A percentile compares a stretch with the other conserved stretches of the same genome.
Evolutionary conservation across 2,797 vertebrate species (phyloP).

Genomic region (Ceryle rudis): DNA sequence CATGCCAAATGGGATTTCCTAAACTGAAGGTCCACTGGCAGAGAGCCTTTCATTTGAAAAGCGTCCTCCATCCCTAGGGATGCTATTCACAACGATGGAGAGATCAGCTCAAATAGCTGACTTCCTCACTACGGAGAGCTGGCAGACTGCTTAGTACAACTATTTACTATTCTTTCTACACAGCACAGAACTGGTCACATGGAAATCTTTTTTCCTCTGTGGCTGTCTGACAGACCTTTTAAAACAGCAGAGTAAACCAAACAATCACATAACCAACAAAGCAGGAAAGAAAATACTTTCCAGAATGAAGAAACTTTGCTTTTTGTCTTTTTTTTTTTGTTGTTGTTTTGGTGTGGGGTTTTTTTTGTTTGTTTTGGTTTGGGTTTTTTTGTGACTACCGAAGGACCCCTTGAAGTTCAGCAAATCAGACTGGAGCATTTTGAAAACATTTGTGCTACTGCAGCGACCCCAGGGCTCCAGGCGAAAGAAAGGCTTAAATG

Average conservation of each 20-base stretch:
- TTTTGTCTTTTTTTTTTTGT: not conserved
- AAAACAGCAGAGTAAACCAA: constrained; percentile 13
- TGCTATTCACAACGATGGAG: not conserved
- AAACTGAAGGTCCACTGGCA: not conserved
- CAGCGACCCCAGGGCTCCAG: accelerated
- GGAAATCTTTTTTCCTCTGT: constrained; percentile 24
- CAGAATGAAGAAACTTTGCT: not conserved
- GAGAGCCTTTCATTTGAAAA: not conserved
- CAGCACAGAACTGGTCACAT: not conserved
- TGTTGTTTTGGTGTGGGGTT: no score
- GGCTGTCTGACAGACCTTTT: constrained; percentile 31
- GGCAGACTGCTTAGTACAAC: not conserved
- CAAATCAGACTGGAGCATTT: not conserved
- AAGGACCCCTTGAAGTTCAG: not conserved
- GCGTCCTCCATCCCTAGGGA: not conserved
- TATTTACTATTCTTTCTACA: constrained; percentile 17
- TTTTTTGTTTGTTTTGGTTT: not conserved
- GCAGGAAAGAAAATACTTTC: constrained; percentile 36
- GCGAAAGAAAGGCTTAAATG: not conserved
- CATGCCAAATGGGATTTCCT: constrained; percentile 1
- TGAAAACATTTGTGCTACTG: constrained; percentile 2
- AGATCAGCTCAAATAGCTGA: not conserved
- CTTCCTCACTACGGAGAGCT: accelerated
- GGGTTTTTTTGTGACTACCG: not conserved
- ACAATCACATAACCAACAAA: not conserved